phyloP scores from a whole-genome alignment of 2,113 vertebrate genomes.

The Dunckerocampus dactyliophorus region DNA sequence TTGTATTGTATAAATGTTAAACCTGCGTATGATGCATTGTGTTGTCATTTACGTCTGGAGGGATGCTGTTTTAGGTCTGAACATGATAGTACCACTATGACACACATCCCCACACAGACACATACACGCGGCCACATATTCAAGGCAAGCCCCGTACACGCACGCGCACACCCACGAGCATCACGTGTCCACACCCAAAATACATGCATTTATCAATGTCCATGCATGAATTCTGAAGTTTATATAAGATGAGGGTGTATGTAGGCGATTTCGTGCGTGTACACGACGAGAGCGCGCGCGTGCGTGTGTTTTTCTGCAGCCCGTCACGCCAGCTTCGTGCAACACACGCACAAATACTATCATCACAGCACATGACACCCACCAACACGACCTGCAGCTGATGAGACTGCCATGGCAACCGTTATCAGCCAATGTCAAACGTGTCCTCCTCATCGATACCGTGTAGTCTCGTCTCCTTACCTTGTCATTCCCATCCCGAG shows the following conservation, averaged over 20 bases:
- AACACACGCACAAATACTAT: slow-evolving; percentile 37
- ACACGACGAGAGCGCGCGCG: not conserved
- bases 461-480: slow-evolving; percentile 45
- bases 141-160: slow-evolving; percentile 31
- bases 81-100: slow-evolving; percentile 25
- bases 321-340: not conserved
- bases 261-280: not conserved
- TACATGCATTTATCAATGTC: not conserved
- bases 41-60: too few relatives aligned
- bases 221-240: not conserved
- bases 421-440: slow-evolving; percentile 26
- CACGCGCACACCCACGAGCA: slow-evolving; percentile 5
- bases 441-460: not conserved
- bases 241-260: not conserved
- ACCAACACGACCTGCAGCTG: slow-evolving; percentile 3
- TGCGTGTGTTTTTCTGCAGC: not conserved
- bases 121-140: slow-evolving; percentile 37
- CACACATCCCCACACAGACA: slow-evolving; percentile 1
- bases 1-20: not conserved
- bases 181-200: slow-evolving; percentile 9
- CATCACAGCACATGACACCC: slow-evolving; percentile 42
- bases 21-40: too few relatives aligned
- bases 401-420: not conserved
- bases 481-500: slow-evolving; percentile 67
- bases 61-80: not conserved